Evolutionary conservation across 1,140 invertebrate species (phyloP).

Genomic region (Hycleus cichorii): DNA sequence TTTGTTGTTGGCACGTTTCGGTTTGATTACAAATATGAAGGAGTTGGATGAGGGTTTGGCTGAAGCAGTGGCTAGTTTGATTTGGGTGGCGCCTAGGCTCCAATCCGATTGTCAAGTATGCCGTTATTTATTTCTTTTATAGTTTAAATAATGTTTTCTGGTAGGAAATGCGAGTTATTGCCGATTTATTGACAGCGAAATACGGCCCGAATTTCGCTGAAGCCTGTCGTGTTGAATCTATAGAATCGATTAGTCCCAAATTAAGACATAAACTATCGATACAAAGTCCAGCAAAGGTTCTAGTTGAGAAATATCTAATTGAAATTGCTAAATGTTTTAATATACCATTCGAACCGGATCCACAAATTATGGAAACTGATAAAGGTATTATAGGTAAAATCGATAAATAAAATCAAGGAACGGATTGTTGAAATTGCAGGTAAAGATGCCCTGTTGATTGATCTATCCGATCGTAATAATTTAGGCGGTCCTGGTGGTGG

Average conservation of each 20-base stretch:
- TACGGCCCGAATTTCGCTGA: slow-evolving; percentile 93
- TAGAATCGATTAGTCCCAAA: slow-evolving; percentile 87
- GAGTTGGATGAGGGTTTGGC: slow-evolving; percentile 90
- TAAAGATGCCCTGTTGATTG: slow-evolving; percentile 70
- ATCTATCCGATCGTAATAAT: slow-evolving; percentile 58
- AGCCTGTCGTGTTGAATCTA: slow-evolving; percentile 67
- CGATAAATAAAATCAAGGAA: not conserved
- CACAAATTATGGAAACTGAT: slow-evolving; percentile 80
- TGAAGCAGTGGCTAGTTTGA: slow-evolving; percentile 91
- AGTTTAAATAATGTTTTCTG: slow-evolving; percentile 17
- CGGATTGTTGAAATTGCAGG: slow-evolving; percentile 14
- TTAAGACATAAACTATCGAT: slow-evolving; percentile 93
- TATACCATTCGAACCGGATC: slow-evolving; percentile 87
- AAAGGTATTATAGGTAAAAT: slow-evolving; percentile 19
- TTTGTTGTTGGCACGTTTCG: slow-evolving; percentile 92
- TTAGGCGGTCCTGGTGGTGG: slow-evolving; percentile 48
- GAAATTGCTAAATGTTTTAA: slow-evolving; percentile 96
- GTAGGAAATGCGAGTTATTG: slow-evolving; percentile 83
- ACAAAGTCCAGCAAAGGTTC: slow-evolving; percentile 89
- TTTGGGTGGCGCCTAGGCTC: slow-evolving; percentile 92
- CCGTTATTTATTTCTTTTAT: not conserved
- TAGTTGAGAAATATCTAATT: slow-evolving; percentile 92
- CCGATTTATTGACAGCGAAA: slow-evolving; percentile 83
- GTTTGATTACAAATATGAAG: slow-evolving; percentile 96
- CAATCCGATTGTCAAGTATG: slow-evolving; percentile 66